These are phyloP conservation scores for Platichthys flesus DNA, from an alignment of 2,113 vertebrate species.

Conservation along the genomic window DNA sequence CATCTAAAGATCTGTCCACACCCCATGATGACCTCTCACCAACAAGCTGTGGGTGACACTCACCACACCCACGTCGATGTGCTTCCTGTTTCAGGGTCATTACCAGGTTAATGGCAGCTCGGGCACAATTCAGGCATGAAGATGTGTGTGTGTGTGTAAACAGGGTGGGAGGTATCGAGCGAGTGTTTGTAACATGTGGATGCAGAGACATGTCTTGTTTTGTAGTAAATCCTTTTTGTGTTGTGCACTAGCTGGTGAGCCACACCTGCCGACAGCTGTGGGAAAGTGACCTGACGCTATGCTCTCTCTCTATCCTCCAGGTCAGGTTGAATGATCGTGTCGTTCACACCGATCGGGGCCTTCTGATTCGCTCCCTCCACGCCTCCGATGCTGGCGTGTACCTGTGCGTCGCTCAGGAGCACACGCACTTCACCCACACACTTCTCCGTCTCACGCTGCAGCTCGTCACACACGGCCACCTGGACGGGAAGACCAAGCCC, in stretches of 20 bases:
- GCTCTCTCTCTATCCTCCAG: conserved; percentile 71
- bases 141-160: conserved; percentile 34
- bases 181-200: neutral
- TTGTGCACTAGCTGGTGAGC: neutral
- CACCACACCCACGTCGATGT: conserved; percentile 44
- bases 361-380: conserved; percentile 92
- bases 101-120: conserved; percentile 59
- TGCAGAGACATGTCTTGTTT: neutral
- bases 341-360: conserved; percentile 89
- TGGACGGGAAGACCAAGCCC: conserved; percentile 84
- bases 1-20: conserved; percentile 38
- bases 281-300: neutral
- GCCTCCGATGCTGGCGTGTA: conserved; percentile 88
- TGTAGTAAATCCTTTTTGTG: conserved; percentile 1
- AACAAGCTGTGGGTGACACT: conserved; percentile 19
- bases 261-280: neutral
- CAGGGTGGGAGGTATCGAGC: conserved; percentile 6
- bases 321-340: conserved; percentile 91
- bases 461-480: conserved; percentile 88
- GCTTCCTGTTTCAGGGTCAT: conserved; percentile 68
- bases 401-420: conserved; percentile 92
- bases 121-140: conserved; percentile 60
- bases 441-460: conserved; percentile 88
- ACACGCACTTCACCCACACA: conserved; percentile 89
- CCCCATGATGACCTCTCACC: conserved; percentile 41